Evolutionary conservation across 2,113 vertebrate genomes (phyloP).

Genomic region (Morone saxatilis): DNA sequence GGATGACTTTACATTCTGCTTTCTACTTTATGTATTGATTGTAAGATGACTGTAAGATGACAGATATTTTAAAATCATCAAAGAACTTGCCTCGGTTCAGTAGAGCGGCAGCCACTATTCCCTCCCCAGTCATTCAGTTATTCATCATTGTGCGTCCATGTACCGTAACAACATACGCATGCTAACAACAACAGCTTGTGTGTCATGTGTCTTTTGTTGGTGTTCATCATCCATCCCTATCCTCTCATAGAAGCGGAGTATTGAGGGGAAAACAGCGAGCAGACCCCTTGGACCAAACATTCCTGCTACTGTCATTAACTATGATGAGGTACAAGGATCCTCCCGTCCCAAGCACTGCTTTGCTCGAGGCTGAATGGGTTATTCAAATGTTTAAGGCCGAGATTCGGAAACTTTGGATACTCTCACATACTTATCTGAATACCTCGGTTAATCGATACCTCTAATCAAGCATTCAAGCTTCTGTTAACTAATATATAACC

Average conservation of each 20-base stretch:
- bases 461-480: constrained; percentile 56
- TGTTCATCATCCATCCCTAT: constrained; percentile 79
- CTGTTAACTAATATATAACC: constrained; percentile 66
- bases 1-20: constrained; percentile 13
- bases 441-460: constrained; percentile 27
- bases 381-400: constrained; percentile 16
- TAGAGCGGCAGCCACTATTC: constrained; percentile 15
- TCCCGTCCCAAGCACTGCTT: constrained; percentile 71
- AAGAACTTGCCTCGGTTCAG: neutral
- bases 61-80: neutral
- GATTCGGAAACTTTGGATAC: constrained; percentile 6
- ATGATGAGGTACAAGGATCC: constrained; percentile 84
- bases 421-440: constrained; percentile 29
- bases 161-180: constrained; percentile 38
- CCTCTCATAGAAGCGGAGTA: constrained; percentile 81
- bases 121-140: constrained; percentile 34
- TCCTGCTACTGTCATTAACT: constrained; percentile 85
- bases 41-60: neutral
- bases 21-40: neutral
- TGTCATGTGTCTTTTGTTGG: constrained; percentile 52
- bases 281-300: constrained; percentile 84
- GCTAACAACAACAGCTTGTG: constrained; percentile 48
- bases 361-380: constrained; percentile 61
- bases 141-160: constrained; percentile 33
- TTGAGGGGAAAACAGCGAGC: constrained; percentile 83